A percentile compares a stretch with the other conserved stretches of the same genome.
These are phyloP conservation scores for Drosophila aff. DNA, from an alignment of 1,140 invertebrate species.

Conservation along the genomic window DNA sequence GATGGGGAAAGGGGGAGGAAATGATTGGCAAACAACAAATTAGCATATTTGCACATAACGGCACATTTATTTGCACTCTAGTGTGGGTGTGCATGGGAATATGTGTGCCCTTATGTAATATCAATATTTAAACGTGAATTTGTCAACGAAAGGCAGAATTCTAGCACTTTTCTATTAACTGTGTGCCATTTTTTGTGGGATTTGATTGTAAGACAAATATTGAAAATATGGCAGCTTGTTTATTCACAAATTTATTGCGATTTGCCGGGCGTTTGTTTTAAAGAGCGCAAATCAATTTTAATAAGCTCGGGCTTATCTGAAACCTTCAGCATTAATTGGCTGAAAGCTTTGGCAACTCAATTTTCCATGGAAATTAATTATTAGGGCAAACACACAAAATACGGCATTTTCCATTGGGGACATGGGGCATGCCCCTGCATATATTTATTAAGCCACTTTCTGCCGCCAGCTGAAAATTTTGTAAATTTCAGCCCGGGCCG, in stretches of 20 bases:
- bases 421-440: conserved; percentile 44
- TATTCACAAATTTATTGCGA: conserved; percentile 8
- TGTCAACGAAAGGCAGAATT: conserved; percentile 45
- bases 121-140: conserved; percentile 70
- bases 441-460: conserved; percentile 38
- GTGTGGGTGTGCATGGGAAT: conserved; percentile 15
- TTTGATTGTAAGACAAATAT: conserved; percentile 50
- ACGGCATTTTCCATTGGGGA: conserved; percentile 14
- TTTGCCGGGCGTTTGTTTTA: conserved; percentile 12
- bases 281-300: conserved; percentile 12
- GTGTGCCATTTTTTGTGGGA: conserved; percentile 26
- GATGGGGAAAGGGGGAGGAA: background rate
- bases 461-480: conserved; percentile 24
- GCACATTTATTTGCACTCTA: conserved; percentile 60
- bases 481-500: conserved; percentile 29
- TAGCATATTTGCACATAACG: conserved; percentile 77
- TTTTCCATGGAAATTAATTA: conserved; percentile 55
- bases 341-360: conserved; percentile 48
- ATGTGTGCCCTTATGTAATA: conserved; percentile 53
- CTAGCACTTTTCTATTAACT: conserved; percentile 43
- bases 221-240: conserved; percentile 34
- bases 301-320: conserved; percentile 1
- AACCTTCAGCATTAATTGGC: conserved; percentile 37
- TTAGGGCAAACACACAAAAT: conserved; percentile 42
- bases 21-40: conserved; percentile 70